Base-by-base conservation (phyloP, 2,797 vertebrate genomes). In the Otolemur crassicaudatus region DNA sequence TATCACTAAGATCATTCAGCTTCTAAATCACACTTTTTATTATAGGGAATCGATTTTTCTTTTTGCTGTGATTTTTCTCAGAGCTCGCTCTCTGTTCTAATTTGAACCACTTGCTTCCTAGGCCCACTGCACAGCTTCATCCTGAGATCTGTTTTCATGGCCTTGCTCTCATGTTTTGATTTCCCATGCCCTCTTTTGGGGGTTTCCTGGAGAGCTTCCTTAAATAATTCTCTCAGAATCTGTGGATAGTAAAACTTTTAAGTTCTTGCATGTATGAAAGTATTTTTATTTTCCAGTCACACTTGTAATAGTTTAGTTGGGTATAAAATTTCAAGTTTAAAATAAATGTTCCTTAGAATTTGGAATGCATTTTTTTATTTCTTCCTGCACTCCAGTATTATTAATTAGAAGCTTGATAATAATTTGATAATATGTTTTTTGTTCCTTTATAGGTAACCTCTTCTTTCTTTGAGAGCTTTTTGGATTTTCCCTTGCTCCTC, bases 321-420 rank as follows among this genome's bases (percentile, higher is more conserved):
- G 10, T 79, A 82, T 87, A n/a, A 95, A 89, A 88, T 77, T 79
- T 29, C 37, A 60, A 7, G 27, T 93, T 82, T 86, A 82, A 40
- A 95, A 58, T 70, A 76, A 46, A 60, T 23, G 37, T 82, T 67
- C 67, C 60, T 82, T 20, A 72, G 34, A 20, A 49, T 82, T 72
- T 23, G 23, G 9, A 58, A 70, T 46, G 11, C 8, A 29, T 27
- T 63, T 89, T 95, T 40, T 58, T 60, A 10, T 95, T 82, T 75
- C 17, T 80, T 72, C 61, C 3, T 90, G 20, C 7, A 40, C 9
- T n/a, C 6, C 58, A 20, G 19, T 13, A 7, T 49, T 77, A 56
- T 17, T 60, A 69, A 29, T 23, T 49, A 31, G 70, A 58, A 83
- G 20, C 37, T 63, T 81, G 85, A 8, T 75, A 79, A 85, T 75